Base-by-base conservation (phyloP, 2,113 vertebrate species). In the Colius striatus region DNA sequence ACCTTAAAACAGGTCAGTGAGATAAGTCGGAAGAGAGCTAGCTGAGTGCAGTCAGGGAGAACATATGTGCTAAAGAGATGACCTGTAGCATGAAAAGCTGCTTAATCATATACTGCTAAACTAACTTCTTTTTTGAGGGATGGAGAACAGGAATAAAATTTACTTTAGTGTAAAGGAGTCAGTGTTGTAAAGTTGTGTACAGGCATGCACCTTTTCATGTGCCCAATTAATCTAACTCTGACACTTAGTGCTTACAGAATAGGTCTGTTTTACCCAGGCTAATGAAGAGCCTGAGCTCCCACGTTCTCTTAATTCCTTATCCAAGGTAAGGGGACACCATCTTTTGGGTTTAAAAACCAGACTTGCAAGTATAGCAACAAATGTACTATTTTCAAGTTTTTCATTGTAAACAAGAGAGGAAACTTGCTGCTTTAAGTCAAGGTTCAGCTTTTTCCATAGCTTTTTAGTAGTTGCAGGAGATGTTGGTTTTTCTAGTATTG, bases 1-100 rank as follows among this genome's bases (percentile, higher is more conserved):
- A 88, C 21, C 19, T 93, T 93, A 14, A 54, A 93, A 47, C 25
- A 76, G 51, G 23, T 90, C 63, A 74, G 51, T 83, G 60, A 95
- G 72, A 60, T 74, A 93, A 94, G 78, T 88, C 5, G 1, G 70
- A 91, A 90, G 29, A 79, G 85, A 85, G 63, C 30, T 43, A 77
- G 8, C 19, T 0, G 3, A 86, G 41, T 83, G 55, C 75, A 80
- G 21, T 54, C 71, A 62, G 71, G 23, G 45, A 53, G 62, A 93
- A 14, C 13, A 6, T n/a, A n/a, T 19, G 20, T 62, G 21, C 45
- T 22, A 16, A 68, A 73, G 78, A 72, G 72, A 48, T 91, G 58
- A 89, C 72, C 45, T 22, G 20, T 19, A 41, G 27, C 29, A 62
- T 32, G 22, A 51, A 83, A 93, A 90, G 58, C 66, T 93, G 58